Conservation (phyloP, 2,113 vertebrate species). For the Struthio camelus region DNA sequence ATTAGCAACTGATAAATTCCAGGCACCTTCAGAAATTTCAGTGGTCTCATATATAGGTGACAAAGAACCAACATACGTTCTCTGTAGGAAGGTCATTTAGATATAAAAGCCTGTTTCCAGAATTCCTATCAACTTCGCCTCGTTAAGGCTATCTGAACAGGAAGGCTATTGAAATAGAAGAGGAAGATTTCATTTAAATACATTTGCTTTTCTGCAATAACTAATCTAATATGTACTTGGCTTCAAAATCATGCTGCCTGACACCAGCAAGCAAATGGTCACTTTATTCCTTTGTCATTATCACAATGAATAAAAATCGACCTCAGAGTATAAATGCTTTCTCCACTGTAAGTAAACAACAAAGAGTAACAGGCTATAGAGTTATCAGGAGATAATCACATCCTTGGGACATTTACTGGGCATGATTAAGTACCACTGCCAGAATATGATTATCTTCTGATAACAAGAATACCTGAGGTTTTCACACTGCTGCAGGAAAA, state of each 20-base stretch:
- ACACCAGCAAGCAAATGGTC: constrained; percentile 14
- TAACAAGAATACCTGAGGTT: constrained; percentile 55
- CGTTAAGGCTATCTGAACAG: not conserved
- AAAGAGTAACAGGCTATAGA: constrained; percentile 13
- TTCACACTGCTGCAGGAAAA: constrained; percentile 30
- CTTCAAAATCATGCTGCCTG: not conserved
- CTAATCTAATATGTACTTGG: not conserved
- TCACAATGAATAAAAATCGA: not conserved
- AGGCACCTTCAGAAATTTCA: not conserved
- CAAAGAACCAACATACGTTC: not conserved
- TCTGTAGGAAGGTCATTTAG: not conserved
- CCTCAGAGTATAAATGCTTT: constrained; percentile 21
- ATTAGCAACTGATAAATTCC: not conserved
- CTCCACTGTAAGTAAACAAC: not conserved
- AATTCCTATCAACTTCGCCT: not conserved
- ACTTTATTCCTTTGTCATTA: constrained; percentile 34
- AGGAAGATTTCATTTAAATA: not conserved
- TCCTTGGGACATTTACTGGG: constrained; percentile 39
- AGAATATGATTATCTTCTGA: constrained; percentile 55
- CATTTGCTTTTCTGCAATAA: not conserved
- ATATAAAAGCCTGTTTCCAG: not conserved
- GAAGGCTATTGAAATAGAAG: not conserved
- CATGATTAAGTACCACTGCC: constrained; percentile 3
- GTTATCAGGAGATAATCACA: constrained; percentile 63
- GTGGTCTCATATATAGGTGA: not conserved